Evolutionary conservation across 2,113 vertebrate species (phyloP), one percentile per base, ranked within the genome.

Genomic region (Blennius ocellaris): DNA sequence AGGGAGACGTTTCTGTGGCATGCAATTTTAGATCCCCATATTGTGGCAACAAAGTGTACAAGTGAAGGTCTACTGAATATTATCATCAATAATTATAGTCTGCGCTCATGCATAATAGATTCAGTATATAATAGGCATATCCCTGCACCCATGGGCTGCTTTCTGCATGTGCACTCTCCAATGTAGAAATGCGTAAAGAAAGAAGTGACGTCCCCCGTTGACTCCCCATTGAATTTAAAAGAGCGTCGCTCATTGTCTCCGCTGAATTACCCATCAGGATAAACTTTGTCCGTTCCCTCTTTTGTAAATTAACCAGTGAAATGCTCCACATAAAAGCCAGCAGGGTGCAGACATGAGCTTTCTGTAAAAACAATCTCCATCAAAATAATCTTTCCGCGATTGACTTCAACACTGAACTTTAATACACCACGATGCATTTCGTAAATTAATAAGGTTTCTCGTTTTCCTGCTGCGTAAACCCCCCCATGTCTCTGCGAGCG

Each of bases 321-420:
- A 59, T 59, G 71, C 61, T 84, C 76, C 81, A 16, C 48, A 30
- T 39, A 73, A 79, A 87, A 94, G 93, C 96, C 97, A 96, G 95
- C 93, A 95, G 97, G 95, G 96, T 93, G 97, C 96, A 97, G 95
- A 89, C 95, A 94, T 92, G 96, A 97, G 96, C 96, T 96, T 95
- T 78, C 53, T 66, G 43, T 50, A 67, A 67, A 82, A 85, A 38
- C 11, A 74, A 80, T 73, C 52, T 51, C 61, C 7, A 47, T 59
- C 66, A 78, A 81, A 81, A 86, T 73, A 51, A 81, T 82, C 60
- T 73, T 38, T 44, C 14, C 11, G 47, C 68, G 41, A 66, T 30
- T 49, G 73, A 86, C 48, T 78, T 86, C 67, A 47, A 82, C 11
- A 1, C 61, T 39, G 49, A 90, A 86, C 76, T 86, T 81, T 74